Evolutionary conservation across 2,797 vertebrate species (phyloP).

Genomic region (Anableps anableps): DNA sequence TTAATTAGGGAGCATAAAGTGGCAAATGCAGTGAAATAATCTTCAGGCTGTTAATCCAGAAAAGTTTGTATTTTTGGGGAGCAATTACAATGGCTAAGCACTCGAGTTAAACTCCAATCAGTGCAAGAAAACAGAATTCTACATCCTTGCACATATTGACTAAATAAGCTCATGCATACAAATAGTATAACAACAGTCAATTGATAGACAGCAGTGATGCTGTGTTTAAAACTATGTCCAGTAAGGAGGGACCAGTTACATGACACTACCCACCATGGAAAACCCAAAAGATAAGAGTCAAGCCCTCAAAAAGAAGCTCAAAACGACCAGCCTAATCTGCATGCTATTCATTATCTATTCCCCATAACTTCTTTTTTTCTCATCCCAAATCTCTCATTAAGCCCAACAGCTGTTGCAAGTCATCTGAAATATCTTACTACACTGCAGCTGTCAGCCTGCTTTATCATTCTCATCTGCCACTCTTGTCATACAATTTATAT

Average conservation of each 20-base stretch:
- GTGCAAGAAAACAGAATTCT: too few species aligned
- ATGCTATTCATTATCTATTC: constrained; percentile 10
- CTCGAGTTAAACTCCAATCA: too few species aligned
- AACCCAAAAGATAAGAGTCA: not conserved
- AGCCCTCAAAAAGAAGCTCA: not conserved
- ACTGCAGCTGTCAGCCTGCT: not conserved
- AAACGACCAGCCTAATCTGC: not conserved
- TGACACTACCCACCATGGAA: not conserved
- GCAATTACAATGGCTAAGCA: too few species aligned
- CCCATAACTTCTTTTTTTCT: constrained; percentile 1
- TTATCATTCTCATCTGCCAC: constrained; percentile 4
- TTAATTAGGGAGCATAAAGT: too few species aligned
- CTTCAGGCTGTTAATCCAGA: too few species aligned
- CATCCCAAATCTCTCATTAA: not conserved
- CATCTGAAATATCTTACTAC: not conserved
- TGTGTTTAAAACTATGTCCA: not conserved
- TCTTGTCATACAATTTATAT: constrained; percentile 6
- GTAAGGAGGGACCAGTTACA: not conserved
- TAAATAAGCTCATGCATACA: too few species aligned
- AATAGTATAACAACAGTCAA: too few species aligned
- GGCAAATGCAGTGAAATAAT: too few species aligned
- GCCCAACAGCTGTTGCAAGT: constrained; percentile 14
- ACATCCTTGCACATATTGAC: too few species aligned
- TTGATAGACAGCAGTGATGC: too few species aligned
- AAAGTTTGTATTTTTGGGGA: too few species aligned